A percentile compares a stretch with the other conserved stretches of the same genome.
Conservation (phyloP, 2,797 vertebrate species). For the Melanotaenia pygmaea region DNA sequence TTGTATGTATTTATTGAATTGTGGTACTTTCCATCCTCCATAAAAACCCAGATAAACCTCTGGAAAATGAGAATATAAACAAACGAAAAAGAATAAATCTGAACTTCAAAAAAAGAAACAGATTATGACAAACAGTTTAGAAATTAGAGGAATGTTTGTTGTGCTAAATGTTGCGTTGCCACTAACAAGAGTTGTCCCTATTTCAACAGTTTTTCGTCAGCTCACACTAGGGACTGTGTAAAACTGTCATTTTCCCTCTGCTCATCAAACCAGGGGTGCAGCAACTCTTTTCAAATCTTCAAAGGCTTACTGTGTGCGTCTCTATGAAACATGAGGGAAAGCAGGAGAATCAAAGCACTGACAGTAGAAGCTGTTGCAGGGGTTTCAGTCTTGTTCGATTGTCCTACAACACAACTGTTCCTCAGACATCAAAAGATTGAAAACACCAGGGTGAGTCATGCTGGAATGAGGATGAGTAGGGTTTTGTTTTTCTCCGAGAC, state of each 20-base stretch:
- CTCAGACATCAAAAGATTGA: slow-evolving; percentile 53
- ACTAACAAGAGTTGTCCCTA: background rate
- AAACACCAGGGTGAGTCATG: slow-evolving; percentile 37
- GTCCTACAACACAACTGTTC: slow-evolving; percentile 35
- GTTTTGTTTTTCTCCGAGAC: slow-evolving; percentile 49
- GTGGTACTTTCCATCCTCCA: too few species aligned
- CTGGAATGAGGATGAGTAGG: slow-evolving; percentile 13
- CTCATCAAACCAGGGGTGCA: slow-evolving; percentile 29
- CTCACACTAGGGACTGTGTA: background rate
- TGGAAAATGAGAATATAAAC: too few species aligned
- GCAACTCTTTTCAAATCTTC: slow-evolving; percentile 35
- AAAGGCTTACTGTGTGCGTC: slow-evolving; percentile 32
- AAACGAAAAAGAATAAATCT: too few species aligned
- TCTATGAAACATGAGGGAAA: slow-evolving; percentile 33
- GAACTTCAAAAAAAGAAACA: background rate
- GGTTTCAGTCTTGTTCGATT: slow-evolving; percentile 43
- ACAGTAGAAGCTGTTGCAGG: slow-evolving; percentile 34
- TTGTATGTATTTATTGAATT: too few species aligned
- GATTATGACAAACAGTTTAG: background rate
- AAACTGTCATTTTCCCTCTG: slow-evolving; percentile 13
- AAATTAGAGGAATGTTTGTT: background rate
- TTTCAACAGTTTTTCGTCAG: slow-evolving; percentile 2
- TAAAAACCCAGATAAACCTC: too few species aligned
- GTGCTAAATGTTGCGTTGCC: background rate
- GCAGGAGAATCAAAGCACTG: slow-evolving; percentile 37